phyloP scores from a whole-genome alignment of 2,113 vertebrate species.

The Microtus montanus region DNA sequence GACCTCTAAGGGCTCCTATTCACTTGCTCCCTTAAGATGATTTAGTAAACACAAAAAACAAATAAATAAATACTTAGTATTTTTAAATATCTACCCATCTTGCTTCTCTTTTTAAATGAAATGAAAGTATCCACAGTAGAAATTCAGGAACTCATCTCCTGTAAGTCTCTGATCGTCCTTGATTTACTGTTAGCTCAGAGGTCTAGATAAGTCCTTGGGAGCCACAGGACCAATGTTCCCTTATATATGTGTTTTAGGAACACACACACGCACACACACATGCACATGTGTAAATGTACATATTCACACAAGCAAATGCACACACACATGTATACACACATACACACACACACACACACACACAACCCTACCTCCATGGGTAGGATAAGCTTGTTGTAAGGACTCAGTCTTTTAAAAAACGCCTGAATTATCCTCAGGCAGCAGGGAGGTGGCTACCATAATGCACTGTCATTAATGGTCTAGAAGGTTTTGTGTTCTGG shows the following conservation, averaged over 20 bases:
- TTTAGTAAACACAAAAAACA: background rate
- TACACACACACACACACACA: background rate
- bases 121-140: background rate
- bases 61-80: background rate
- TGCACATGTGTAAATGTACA: too few species aligned
- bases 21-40: background rate
- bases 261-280: too few species aligned
- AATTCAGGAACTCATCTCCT: background rate
- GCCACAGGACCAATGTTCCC: background rate
- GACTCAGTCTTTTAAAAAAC: conserved; percentile 43
- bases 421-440: conserved; percentile 12
- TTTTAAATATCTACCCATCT: background rate
- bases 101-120: background rate
- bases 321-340: background rate
- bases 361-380: background rate
- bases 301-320: too few species aligned
- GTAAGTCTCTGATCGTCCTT: fast-evolving
- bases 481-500: conserved; percentile 77
- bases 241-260: background rate
- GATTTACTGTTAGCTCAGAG: background rate
- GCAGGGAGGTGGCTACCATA: conserved; percentile 36
- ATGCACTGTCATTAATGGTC: conserved; percentile 74
- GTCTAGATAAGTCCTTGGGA: background rate
- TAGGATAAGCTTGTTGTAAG: background rate
- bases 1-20: too few species aligned